Conservation (phyloP, 2,888 invertebrate species). For the Aphidius colemani region DNA sequence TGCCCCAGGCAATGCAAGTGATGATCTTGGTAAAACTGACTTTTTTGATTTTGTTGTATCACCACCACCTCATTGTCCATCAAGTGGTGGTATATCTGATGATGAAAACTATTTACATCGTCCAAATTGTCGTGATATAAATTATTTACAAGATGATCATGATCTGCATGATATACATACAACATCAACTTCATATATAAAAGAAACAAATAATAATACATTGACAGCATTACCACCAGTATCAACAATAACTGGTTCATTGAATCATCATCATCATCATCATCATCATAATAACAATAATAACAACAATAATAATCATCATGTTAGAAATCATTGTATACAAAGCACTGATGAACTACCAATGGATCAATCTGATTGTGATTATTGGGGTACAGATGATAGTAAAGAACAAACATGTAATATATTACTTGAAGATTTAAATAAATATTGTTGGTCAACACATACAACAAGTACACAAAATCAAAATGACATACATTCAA, state of each 20-base stretch:
- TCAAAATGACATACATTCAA: constrained; percentile 61
- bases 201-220: constrained; percentile 68
- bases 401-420: constrained; percentile 52
- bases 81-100: constrained; percentile 68
- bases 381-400: constrained; percentile 70
- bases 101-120: constrained; percentile 65
- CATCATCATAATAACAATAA: too few relatives aligned
- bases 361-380: constrained; percentile 70
- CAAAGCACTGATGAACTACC: constrained; percentile 61
- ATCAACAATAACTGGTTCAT: constrained; percentile 55
- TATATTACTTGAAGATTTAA: constrained; percentile 76
- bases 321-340: constrained; percentile 40
- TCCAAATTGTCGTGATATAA: constrained; percentile 47
- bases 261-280: constrained; percentile 46
- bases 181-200: constrained; percentile 55
- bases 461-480: constrained; percentile 62
- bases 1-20: constrained; percentile 61
- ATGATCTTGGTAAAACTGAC: constrained; percentile 84
- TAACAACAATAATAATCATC: too few relatives aligned
- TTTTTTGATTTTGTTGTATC: constrained; percentile 89
- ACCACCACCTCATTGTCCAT: constrained; percentile 60
- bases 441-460: constrained; percentile 77
- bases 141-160: constrained; percentile 45
- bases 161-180: constrained; percentile 47
- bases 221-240: constrained; percentile 59